phyloP scores from a whole-genome alignment of 2,888 invertebrate species.

The Malachius bipustulatus region DNA sequence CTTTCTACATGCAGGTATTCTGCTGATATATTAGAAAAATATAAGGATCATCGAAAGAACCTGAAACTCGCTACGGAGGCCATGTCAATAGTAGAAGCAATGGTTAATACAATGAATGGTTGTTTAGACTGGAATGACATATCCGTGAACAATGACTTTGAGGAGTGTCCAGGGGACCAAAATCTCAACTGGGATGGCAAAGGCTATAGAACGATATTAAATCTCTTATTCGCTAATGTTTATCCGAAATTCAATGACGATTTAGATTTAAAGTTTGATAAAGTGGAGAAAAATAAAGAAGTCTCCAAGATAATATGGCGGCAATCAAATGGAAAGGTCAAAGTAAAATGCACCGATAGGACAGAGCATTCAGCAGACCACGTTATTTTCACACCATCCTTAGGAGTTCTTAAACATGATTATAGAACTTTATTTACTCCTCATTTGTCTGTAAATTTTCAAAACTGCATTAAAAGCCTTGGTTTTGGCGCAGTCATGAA shows the following conservation, averaged over 20 bases:
- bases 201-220: constrained; percentile 54
- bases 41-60: constrained; percentile 15
- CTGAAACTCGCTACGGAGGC: constrained; percentile 15
- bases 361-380: constrained; percentile 41
- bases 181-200: constrained; percentile 58
- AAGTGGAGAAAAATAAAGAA: constrained; percentile 21
- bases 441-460: too few species aligned
- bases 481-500: too few species aligned
- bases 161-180: constrained; percentile 55
- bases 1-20: too few species aligned
- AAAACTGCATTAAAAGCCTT: too few species aligned
- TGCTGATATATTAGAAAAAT: constrained; percentile 16
- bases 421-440: too few species aligned
- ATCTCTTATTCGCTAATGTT: too few species aligned
- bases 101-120: constrained; percentile 27
- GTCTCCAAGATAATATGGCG: constrained; percentile 20
- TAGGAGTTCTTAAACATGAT: too few species aligned
- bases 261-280: constrained; percentile 22
- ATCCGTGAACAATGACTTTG: constrained; percentile 53
- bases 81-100: constrained; percentile 18
- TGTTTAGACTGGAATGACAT: constrained; percentile 52
- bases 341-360: constrained; percentile 39
- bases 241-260: too few species aligned
- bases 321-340: constrained; percentile 12
- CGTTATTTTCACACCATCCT: too few species aligned